These are phyloP conservation scores for Cosmopolites sordidus DNA, from an alignment of 2,888 invertebrate species.

Conservation along the genomic window DNA sequence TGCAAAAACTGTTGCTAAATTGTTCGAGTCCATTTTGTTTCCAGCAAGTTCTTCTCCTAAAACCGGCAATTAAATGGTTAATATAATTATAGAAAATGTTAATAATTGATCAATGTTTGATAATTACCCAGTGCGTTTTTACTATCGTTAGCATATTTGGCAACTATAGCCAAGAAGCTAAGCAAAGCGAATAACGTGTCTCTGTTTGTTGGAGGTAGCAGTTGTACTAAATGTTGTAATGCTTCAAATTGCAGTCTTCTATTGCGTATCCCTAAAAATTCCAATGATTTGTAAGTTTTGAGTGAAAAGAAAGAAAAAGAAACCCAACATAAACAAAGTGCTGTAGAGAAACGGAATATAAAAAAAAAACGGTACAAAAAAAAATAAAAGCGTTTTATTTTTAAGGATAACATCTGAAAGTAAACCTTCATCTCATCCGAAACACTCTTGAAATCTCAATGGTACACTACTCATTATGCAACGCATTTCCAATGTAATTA, in stretches of 20 bases:
- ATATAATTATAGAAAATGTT: not conserved
- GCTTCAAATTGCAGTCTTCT: conserved; percentile 78
- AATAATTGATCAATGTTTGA: too few relatives aligned
- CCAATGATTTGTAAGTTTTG: too few relatives aligned
- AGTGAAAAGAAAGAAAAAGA: too few relatives aligned
- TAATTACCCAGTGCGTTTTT: conserved; percentile 43
- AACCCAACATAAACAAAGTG: too few relatives aligned
- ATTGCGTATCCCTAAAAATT: conserved; percentile 74
- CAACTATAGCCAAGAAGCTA: conserved; percentile 74
- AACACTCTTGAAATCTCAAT: too few relatives aligned
- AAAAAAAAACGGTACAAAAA: too few relatives aligned
- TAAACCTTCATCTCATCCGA: too few relatives aligned
- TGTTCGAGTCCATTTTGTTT: conserved; percentile 91
- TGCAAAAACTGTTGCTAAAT: conserved; percentile 89
- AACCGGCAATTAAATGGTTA: conserved; percentile 4
- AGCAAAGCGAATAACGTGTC: conserved; percentile 84
- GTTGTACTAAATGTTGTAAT: conserved; percentile 75
- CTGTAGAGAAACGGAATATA: too few relatives aligned
- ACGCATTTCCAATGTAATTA: too few relatives aligned
- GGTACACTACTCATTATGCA: too few relatives aligned
- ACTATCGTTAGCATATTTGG: conserved; percentile 66
- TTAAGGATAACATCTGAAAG: too few relatives aligned
- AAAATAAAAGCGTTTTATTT: too few relatives aligned
- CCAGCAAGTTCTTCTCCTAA: conserved; percentile 62
- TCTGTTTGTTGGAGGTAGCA: conserved; percentile 81